Evolutionary conservation across 2,797 vertebrate species (phyloP).

Genomic region (Cynopterus sphinx): DNA sequence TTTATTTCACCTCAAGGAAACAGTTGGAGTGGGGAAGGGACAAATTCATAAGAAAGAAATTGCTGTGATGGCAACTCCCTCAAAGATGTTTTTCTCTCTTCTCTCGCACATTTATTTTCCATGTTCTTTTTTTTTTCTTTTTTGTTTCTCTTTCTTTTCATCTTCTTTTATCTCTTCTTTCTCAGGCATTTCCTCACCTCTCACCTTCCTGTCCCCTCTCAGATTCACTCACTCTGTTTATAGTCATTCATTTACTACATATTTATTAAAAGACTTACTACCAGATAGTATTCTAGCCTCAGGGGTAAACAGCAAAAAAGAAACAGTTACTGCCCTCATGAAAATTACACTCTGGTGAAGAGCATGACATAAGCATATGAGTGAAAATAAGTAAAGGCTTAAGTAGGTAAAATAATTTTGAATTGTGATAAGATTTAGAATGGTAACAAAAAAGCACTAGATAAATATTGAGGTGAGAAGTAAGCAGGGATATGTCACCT

Average conservation of each 20-base stretch:
- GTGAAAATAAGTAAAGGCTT: background rate
- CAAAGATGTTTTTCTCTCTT: background rate
- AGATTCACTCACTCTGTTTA: background rate
- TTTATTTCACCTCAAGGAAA: background rate
- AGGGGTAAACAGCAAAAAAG: background rate
- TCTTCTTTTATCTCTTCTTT: background rate
- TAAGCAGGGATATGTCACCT: rapidly evolving
- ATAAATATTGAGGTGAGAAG: background rate
- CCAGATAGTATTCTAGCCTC: background rate
- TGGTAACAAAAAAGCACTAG: background rate
- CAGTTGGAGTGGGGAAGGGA: background rate
- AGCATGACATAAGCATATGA: background rate
- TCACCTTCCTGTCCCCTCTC: background rate
- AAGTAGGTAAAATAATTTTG: background rate
- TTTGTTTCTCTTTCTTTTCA: background rate
- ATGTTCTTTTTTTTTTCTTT: background rate
- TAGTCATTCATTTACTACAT: background rate
- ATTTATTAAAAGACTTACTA: background rate
- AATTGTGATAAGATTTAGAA: background rate
- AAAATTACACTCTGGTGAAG: background rate
- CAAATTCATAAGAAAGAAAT: background rate
- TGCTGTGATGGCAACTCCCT: background rate
- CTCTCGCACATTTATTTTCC: background rate
- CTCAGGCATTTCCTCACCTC: background rate
- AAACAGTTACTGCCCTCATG: background rate